Evolutionary conservation across 2,113 vertebrate species (phyloP), one percentile per base, ranked within the genome.

Genomic region (Paraplagusia blochii): DNA sequence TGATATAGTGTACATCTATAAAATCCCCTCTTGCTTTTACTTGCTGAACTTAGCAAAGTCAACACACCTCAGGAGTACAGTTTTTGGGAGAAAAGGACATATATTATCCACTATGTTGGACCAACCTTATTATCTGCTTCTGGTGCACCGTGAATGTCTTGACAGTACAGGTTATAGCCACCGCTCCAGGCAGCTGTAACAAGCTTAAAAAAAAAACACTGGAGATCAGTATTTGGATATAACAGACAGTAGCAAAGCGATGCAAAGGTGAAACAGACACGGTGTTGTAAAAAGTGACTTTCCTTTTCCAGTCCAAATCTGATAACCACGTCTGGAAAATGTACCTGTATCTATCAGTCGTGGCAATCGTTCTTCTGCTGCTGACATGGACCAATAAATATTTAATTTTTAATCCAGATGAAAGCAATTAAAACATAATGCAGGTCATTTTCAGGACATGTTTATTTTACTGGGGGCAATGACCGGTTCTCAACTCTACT

Each of bases 101-200:
- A 39, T 39, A 2, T 39, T 29, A 4, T 29, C 2, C 3, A 11
- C 11, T n/a, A 9, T 16, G 40, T 45, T 12, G 13, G 4, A 75
- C 63, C 77, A 91, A 97, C 97, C 94, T 93, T 99, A 68, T 90
- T 85, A 62, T 99, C 96, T 0, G 89, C 88, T 61, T 94, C 92
- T 57, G 88, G 93, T 38, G 85, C 90, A 3, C 92, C 95, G 80
- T 90, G 92, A 0, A 93, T 95, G 76, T 96, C 86, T 86, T 99
- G 97, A 77, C 97, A 99, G 91, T 92, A 93, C 86, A 97, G 93
- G 86, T 91, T 94, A 88, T 99, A 99, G 50, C 80, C 85, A 59
- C 95, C 91, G 59, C 93, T 80, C 92, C 90, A 93, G 36, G 92
- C 93, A 77, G 92, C 90, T 0, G 87, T 88, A 68, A 95, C 86